A percentile compares a stretch with the other conserved stretches of the same genome.
These are phyloP conservation scores for Progne subis DNA, from an alignment of 2,113 vertebrate species.

Conservation along the genomic window DNA sequence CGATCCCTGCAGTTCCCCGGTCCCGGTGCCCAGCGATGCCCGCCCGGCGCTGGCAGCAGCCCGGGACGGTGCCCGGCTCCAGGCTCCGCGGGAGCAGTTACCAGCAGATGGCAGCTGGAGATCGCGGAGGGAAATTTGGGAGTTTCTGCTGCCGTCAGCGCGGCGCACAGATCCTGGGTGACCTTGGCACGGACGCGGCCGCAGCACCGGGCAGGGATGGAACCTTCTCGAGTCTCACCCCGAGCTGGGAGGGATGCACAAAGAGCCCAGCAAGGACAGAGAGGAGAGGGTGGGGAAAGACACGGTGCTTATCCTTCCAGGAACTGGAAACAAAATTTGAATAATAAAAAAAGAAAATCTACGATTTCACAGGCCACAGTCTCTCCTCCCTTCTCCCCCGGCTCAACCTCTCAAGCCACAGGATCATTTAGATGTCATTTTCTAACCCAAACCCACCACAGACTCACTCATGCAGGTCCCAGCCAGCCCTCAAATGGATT, in stretches of 20 bases:
- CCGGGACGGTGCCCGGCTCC: neutral
- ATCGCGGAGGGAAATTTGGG: neutral
- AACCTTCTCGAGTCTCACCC: neutral
- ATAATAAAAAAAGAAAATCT: neutral
- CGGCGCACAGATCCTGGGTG: neutral
- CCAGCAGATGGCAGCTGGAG: slow-evolving; percentile 70
- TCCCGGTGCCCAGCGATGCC: neutral
- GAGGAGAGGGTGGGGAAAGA: neutral
- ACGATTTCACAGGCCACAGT: neutral
- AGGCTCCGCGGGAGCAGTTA: neutral
- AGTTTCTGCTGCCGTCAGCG: fast-evolving
- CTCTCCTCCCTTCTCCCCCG: neutral
- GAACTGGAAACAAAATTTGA: fast-evolving
- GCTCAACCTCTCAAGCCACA: neutral
- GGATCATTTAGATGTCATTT: neutral
- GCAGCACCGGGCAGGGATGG: fast-evolving
- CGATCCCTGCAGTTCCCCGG: fast-evolving
- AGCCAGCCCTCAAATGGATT: neutral
- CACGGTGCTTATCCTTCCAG: fast-evolving
- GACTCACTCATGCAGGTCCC: neutral
- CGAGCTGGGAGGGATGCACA: fast-evolving
- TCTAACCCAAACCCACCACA: neutral
- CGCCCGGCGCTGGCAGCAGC: neutral
- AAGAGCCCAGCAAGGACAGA: neutral
- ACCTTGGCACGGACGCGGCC: neutral